Evolutionary conservation across 1,140 invertebrate species (phyloP).

Genomic region (Gonioctena quinquepunctata): DNA sequence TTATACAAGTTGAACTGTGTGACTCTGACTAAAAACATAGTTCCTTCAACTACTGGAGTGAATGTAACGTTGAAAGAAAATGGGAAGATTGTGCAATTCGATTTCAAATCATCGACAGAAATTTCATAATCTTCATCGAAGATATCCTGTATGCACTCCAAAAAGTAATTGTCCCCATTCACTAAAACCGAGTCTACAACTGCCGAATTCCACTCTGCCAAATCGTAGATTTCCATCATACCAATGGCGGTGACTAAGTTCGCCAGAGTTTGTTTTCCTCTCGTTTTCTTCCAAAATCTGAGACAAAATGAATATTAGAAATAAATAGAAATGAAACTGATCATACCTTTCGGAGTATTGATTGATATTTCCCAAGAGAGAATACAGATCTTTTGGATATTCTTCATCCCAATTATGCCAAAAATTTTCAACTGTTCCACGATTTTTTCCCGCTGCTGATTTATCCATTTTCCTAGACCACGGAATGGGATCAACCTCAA

Average conservation of each 20-base stretch:
- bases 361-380: conserved; percentile 63
- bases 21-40: conserved; percentile 59
- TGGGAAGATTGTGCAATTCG: conserved; percentile 58
- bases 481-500: conserved; percentile 46
- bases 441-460: conserved; percentile 25
- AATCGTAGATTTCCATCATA: conserved; percentile 61
- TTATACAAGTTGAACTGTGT: conserved; percentile 66
- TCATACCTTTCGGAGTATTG: conserved; percentile 53
- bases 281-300: conserved; percentile 43
- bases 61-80: conserved; percentile 62
- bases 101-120: conserved; percentile 58
- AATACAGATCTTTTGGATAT: conserved; percentile 64
- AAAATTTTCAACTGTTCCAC: conserved; percentile 40
- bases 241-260: conserved; percentile 61
- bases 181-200: conserved; percentile 64
- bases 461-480: conserved; percentile 44
- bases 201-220: conserved; percentile 63
- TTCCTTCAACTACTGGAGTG: conserved; percentile 62
- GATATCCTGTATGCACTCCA: conserved; percentile 57
- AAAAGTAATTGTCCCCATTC: conserved; percentile 61
- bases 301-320: not conserved
- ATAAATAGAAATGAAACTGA: not conserved
- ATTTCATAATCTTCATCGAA: conserved; percentile 59
- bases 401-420: conserved; percentile 67
- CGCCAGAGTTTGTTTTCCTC: conserved; percentile 55